These are phyloP conservation scores for Agonopterix subpropinquella DNA, from an alignment of 2,888 invertebrate species.

Conservation along the genomic window DNA sequence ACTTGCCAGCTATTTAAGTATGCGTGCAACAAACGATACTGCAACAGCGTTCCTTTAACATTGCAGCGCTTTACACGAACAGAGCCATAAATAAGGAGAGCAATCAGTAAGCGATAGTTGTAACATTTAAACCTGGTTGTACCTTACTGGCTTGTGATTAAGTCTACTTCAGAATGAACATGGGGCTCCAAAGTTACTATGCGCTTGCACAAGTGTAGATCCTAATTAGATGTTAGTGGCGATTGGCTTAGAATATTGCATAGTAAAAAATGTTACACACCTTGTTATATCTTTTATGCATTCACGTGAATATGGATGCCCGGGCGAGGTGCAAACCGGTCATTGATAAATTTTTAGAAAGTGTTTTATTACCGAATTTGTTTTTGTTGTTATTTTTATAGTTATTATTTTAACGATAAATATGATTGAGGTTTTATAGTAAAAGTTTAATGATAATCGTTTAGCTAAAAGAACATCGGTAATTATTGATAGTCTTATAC, in stretches of 20 bases:
- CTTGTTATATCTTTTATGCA: constrained; percentile 8
- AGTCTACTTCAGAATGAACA: neutral
- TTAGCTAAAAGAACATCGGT: too few relatives aligned
- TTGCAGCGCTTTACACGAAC: constrained; percentile 16
- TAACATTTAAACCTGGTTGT: constrained; percentile 17
- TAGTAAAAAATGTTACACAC: constrained; percentile 19
- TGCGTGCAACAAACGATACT: constrained; percentile 6
- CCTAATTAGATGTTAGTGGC: constrained; percentile 50
- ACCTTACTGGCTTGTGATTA: neutral
- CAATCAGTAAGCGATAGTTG: constrained; percentile 22
- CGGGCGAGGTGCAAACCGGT: constrained; percentile 14
- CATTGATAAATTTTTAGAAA: constrained; percentile 10
- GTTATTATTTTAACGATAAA: too few relatives aligned
- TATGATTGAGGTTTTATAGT: too few relatives aligned
- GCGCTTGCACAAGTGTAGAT: constrained; percentile 29
- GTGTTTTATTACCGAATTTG: neutral
- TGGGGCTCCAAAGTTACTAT: constrained; percentile 1
- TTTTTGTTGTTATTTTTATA: constrained; percentile 3
- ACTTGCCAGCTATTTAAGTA: neutral
- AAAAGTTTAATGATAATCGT: neutral
- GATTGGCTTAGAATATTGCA: constrained; percentile 38
- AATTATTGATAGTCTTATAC: too few relatives aligned
- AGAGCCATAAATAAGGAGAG: constrained; percentile 26
- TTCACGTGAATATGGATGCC: constrained; percentile 12
- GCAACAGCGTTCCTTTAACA: constrained; percentile 7